phyloP scores from a whole-genome alignment of 1,140 invertebrate species.

The Manduca sexta region DNA sequence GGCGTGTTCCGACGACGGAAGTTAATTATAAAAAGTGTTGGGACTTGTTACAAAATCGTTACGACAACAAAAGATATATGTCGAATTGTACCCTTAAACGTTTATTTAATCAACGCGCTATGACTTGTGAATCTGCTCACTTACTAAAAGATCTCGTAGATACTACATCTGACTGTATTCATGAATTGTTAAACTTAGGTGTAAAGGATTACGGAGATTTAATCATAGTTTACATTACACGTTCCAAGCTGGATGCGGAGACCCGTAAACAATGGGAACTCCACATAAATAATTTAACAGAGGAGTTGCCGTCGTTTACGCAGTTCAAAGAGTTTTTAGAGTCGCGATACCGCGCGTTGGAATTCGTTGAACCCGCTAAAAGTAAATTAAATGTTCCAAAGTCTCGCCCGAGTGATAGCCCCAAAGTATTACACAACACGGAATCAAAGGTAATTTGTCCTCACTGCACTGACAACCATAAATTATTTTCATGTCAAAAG shows the following conservation, averaged over 20 bases:
- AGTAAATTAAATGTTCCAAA: background rate
- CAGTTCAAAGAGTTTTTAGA: constrained; percentile 13
- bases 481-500: constrained; percentile 2
- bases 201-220: constrained; percentile 12
- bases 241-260: constrained; percentile 8
- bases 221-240: constrained; percentile 12
- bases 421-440: constrained; percentile 4
- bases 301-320: constrained; percentile 6
- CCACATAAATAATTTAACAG: background rate
- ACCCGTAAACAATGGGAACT: constrained; percentile 7
- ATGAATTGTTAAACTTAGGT: constrained; percentile 18
- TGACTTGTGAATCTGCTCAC: constrained; percentile 13
- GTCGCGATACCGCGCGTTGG: constrained; percentile 8
- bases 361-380: constrained; percentile 6
- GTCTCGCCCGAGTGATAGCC: background rate
- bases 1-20: constrained; percentile 17
- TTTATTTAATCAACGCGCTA: constrained; percentile 17
- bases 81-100: constrained; percentile 7
- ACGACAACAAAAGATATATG: constrained; percentile 16
- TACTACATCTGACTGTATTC: constrained; percentile 20
- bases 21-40: constrained; percentile 20
- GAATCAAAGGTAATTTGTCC: constrained; percentile 4
- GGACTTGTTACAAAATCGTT: constrained; percentile 12
- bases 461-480: constrained; percentile 9
- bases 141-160: constrained; percentile 20